Conservation (phyloP, 2,113 vertebrate species). For the Psilopsiagon aurifrons region DNA sequence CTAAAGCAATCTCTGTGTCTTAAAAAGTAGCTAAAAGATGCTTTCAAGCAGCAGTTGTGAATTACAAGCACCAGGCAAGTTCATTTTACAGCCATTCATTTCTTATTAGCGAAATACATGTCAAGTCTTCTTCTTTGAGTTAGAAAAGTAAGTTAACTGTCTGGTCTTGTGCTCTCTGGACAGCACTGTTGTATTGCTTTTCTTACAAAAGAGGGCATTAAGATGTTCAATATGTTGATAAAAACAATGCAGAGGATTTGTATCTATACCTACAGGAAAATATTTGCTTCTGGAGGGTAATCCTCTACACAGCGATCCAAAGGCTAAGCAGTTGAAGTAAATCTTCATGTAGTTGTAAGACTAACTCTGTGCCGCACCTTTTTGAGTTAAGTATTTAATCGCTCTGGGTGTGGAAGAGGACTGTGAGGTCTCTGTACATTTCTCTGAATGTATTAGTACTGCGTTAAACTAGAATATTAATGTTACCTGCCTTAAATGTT, state of each 20-base stretch:
- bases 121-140: neutral
- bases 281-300: conserved; percentile 9
- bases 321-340: conserved; percentile 3
- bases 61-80: neutral
- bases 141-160: neutral
- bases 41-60: neutral
- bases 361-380: conserved; percentile 34
- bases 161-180: neutral
- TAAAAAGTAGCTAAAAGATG: neutral
- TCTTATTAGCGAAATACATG: neutral
- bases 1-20: neutral
- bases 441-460: neutral
- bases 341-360: conserved; percentile 21
- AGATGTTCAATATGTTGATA: neutral
- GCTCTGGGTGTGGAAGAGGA: neutral
- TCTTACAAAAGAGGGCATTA: neutral
- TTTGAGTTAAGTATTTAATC: conserved; percentile 14
- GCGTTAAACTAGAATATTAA: neutral
- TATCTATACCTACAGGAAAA: conserved; percentile 7
- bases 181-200: neutral
- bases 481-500: neutral
- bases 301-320: neutral
- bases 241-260: neutral
- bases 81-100: neutral
- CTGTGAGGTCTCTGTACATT: neutral